Conservation (phyloP, 2,888 invertebrate genomes). For the Oxyteleia sp. region DNA sequence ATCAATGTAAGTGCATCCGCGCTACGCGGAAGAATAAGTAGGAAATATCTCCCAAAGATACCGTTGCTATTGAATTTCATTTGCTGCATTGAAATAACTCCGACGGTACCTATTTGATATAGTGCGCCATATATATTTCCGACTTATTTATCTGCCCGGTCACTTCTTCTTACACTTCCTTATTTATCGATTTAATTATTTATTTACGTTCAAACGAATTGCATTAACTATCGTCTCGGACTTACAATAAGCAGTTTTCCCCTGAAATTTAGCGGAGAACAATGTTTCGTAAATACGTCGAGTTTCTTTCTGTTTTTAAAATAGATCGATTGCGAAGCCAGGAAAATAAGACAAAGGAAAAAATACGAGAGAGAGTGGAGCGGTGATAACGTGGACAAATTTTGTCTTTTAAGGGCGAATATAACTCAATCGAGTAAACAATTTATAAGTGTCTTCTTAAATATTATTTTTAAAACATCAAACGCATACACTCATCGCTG, state of each 20-base stretch:
- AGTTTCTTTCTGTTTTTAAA: slow-evolving; percentile 7
- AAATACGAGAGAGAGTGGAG: neutral
- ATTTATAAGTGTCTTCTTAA: too few relatives aligned
- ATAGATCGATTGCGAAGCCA: neutral
- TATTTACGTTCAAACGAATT: slow-evolving; percentile 72
- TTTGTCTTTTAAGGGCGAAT: too few relatives aligned
- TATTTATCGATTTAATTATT: slow-evolving; percentile 67
- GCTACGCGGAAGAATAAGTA: slow-evolving; percentile 76
- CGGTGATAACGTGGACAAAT: too few relatives aligned
- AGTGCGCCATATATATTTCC: neutral
- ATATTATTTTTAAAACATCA: slow-evolving; percentile 63
- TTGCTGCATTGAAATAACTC: slow-evolving; percentile 59
- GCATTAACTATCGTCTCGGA: slow-evolving; percentile 79
- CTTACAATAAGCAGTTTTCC: slow-evolving; percentile 78
- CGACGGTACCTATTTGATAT: slow-evolving; percentile 69
- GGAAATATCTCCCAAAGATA: slow-evolving; percentile 74
- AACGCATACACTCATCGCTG: slow-evolving; percentile 65
- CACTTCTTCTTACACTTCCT: neutral
- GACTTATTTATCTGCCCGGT: slow-evolving; percentile 2
- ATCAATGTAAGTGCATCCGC: slow-evolving; percentile 85
- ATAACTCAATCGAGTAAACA: too few relatives aligned
- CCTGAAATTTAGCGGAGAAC: slow-evolving; percentile 24
- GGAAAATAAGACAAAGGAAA: neutral
- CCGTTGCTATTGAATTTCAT: slow-evolving; percentile 26
- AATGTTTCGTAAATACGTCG: slow-evolving; percentile 8